Conservation (phyloP, 2,113 vertebrate genomes). For the Tupaia tana region DNA sequence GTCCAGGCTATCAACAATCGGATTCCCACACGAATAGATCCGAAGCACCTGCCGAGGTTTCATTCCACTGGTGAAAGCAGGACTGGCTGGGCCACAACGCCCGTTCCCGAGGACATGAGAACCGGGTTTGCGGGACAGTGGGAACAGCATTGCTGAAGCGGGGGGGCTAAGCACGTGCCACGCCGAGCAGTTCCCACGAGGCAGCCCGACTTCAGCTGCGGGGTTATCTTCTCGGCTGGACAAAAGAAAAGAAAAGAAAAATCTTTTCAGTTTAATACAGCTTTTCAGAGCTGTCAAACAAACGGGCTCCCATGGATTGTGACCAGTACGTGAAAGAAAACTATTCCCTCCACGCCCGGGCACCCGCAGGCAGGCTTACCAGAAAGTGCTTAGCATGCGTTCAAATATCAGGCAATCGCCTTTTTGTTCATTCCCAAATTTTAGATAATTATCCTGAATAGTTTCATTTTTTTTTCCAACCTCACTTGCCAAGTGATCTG, state of each 20-base stretch:
- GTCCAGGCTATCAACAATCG: background rate
- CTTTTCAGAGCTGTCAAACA: constrained; percentile 45
- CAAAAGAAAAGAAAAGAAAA: background rate
- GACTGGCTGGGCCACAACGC: background rate
- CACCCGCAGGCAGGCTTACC: background rate
- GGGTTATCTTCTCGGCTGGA: background rate
- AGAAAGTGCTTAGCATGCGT: background rate
- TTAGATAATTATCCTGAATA: background rate
- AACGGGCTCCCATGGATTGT: constrained; percentile 13
- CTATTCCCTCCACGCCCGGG: background rate
- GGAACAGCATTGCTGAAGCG: background rate
- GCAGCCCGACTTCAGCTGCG: background rate
- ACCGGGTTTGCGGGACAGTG: background rate
- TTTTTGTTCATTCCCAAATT: background rate
- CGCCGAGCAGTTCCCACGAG: background rate
- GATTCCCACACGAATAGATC: background rate
- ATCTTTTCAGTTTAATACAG: background rate
- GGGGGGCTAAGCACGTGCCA: background rate
- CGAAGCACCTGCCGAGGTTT: background rate
- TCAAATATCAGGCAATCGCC: constrained; percentile 19
- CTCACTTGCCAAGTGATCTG: background rate
- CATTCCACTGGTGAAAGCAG: background rate
- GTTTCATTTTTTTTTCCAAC: background rate
- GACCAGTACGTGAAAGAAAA: constrained; percentile 35
- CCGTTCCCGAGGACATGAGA: background rate